Evolutionary conservation across 2,888 invertebrate species (phyloP), one percentile per base, ranked within the genome.

Genomic region (Acanthosoma haemorrhoidale): DNA sequence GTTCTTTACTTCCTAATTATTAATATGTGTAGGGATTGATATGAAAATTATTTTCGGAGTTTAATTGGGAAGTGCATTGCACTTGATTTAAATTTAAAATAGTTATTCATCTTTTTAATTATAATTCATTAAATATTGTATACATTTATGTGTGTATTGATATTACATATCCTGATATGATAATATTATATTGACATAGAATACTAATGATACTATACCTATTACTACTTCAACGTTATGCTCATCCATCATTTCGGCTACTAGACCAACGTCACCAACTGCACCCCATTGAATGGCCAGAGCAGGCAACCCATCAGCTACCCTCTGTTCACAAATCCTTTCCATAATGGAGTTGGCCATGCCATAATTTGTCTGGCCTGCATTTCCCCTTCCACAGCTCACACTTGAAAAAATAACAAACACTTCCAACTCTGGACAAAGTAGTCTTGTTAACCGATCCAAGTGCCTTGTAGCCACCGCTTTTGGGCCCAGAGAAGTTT

Each of bases 381-480:
- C 88, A 80, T 95, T 95, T 75, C 96, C 96, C 21, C 94, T 86
- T 15, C 95, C 95, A 78, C 94, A 94, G 0, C 92, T 89, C 5
- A 95, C 91, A 16, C 94, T 94, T 0, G 95, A 95, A 82, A 95
- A 96, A 18, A 92, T 87, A 0, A 96, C 94, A 79, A 96, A 96
- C 81, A 90, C 85, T 77, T 83, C 78, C 43, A 85, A 76, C 1
- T 81, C 51, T 0, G 84, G 84, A 71, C 88, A 88, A 69, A 84
- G 73, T 51, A 80, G 79, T 59, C 90, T 82, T 0, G 87, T 85
- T 2, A 85, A 78, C 71, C 83, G 81, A 78, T 96, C 95, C 74
- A 96, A 82, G 78, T 91, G 83, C 76, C 85, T 80, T 0, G 94
- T 94, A 1, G 92, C 93, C n/a, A 82, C 76, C 0, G 93, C 91